Percentiles rank a stretch among this genome's conserved stretches.
Conservation (phyloP, 2,113 vertebrate genomes). For the Ahaetulla prasina region DNA sequence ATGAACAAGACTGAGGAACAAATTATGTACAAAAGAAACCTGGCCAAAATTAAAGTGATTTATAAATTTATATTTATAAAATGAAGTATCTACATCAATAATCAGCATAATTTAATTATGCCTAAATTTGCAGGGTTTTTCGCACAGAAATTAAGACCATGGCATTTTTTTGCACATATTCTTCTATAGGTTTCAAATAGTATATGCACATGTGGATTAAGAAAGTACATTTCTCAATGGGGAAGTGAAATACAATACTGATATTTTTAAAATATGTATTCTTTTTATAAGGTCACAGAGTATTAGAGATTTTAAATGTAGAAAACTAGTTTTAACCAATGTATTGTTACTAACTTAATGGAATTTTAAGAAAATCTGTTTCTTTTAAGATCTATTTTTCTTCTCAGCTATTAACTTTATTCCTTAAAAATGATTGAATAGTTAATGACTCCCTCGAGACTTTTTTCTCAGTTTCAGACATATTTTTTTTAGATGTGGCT, state of each 20-base stretch:
- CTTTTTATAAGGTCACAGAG: not conserved
- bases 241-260: not conserved
- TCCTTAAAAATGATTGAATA: not conserved
- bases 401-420: not conserved
- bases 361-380: not conserved
- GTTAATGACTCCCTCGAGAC: not conserved
- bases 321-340: not conserved
- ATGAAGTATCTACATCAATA: not conserved
- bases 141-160: rapidly evolving
- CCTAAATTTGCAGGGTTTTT: not conserved
- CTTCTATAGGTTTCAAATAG: not conserved
- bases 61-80: not conserved
- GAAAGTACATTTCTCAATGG: not conserved
- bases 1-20: not conserved
- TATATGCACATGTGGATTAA: not conserved
- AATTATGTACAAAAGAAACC: not conserved
- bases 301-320: not conserved
- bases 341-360: not conserved
- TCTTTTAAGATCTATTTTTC: not conserved
- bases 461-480: not conserved
- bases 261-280: not conserved
- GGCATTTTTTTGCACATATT: not conserved
- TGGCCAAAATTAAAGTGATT: not conserved
- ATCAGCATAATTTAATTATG: not conserved
- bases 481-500: not conserved